A percentile compares a stretch with the other conserved stretches of the same genome.
Conservation (phyloP, 2,888 invertebrate genomes). For the Erebia epiphron region DNA sequence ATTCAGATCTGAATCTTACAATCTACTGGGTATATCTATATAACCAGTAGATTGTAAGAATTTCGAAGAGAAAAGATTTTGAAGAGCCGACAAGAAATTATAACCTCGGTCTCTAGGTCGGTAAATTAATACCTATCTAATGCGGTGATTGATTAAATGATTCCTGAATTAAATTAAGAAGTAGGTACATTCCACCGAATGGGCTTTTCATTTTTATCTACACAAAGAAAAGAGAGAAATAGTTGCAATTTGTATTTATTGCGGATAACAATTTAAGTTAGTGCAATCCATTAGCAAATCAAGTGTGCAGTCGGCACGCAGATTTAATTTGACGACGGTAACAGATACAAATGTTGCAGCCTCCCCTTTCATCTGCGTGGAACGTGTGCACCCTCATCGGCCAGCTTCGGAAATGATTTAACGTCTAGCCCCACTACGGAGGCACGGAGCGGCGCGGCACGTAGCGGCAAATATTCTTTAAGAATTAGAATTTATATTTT, state of each 20-base stretch:
- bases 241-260: slow-evolving; percentile 36
- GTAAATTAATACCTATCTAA: no score
- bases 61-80: no score
- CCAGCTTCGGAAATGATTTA: slow-evolving; percentile 24
- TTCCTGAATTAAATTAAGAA: neutral
- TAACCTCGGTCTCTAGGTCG: no score
- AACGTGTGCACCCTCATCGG: slow-evolving; percentile 9
- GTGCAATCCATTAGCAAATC: slow-evolving; percentile 68
- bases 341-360: slow-evolving; percentile 63
- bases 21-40: no score
- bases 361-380: slow-evolving; percentile 45
- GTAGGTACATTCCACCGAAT: neutral
- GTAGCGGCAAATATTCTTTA: no score
- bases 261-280: slow-evolving; percentile 53
- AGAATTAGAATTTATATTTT: no score
- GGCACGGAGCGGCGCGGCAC: no score
- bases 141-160: no score
- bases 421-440: no score
- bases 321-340: slow-evolving; percentile 72
- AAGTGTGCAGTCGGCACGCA: slow-evolving; percentile 56
- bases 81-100: no score
- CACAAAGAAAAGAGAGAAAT: slow-evolving; percentile 19
- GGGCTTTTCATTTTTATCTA: neutral
- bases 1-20: no score
- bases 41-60: no score